phyloP scores from a whole-genome alignment of 2,113 vertebrate genomes.

The Cochlearius cochlearius region DNA sequence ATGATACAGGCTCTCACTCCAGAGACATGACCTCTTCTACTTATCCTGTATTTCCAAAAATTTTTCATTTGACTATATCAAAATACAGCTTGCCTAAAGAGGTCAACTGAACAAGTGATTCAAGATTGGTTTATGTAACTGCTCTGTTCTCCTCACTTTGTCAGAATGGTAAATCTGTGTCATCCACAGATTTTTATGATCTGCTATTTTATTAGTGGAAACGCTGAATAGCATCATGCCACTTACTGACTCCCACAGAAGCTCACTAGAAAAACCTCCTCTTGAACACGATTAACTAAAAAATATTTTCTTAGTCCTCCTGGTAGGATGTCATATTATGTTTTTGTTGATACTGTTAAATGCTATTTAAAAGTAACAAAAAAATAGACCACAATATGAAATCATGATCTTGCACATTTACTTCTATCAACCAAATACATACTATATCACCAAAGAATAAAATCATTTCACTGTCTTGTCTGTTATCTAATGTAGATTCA shows the following conservation, averaged over 20 bases:
- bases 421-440: neutral
- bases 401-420: neutral
- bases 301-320: neutral
- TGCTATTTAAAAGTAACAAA: neutral
- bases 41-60: neutral
- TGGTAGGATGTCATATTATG: accelerated
- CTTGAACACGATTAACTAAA: neutral
- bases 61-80: neutral
- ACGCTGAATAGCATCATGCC: neutral
- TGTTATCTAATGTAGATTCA: neutral
- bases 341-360: neutral
- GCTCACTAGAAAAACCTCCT: neutral
- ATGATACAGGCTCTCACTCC: neutral
- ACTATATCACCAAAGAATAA: neutral
- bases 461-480: neutral
- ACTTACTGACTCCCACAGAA: neutral
- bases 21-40: neutral
- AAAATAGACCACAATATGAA: neutral
- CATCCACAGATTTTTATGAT: neutral
- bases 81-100: neutral
- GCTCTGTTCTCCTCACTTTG: neutral
- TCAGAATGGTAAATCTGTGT: neutral
- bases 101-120: neutral
- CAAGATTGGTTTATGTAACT: neutral
- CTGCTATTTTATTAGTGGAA: neutral